Percentiles rank a stretch among this genome's conserved stretches.
phyloP scores from a whole-genome alignment of 2,113 vertebrate species.

The Bombycilla garrulus region DNA sequence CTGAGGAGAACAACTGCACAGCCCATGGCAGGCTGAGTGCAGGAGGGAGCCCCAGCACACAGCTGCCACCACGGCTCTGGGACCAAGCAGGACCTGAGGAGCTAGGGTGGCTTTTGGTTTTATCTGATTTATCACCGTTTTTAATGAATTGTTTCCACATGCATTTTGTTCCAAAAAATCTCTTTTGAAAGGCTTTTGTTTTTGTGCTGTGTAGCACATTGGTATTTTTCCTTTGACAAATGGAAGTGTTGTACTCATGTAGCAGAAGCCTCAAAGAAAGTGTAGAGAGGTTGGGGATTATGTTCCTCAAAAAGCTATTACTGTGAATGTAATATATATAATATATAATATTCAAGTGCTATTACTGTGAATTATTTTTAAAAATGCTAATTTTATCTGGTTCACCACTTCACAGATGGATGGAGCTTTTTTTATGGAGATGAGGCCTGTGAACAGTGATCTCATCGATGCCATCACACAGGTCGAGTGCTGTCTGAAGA shows the following conservation, averaged over 20 bases:
- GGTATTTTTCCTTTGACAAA: not conserved
- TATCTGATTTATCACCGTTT: not conserved
- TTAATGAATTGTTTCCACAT: not conserved
- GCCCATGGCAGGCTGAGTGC: rapidly evolving
- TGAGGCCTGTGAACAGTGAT: not conserved
- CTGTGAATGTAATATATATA: not conserved
- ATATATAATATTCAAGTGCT: not conserved
- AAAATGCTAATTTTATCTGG: not conserved
- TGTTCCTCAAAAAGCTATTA: not conserved
- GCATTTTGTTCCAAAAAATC: not conserved
- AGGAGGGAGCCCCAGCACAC: not conserved
- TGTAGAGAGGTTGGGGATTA: not conserved
- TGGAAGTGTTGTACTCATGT: rapidly evolving
- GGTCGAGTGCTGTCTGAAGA: not conserved
- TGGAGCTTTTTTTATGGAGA: not conserved
- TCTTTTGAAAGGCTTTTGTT: not conserved
- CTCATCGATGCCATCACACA: not conserved
- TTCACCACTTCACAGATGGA: not conserved
- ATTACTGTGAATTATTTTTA: not conserved
- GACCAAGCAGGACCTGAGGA: not conserved
- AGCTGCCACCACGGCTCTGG: not conserved
- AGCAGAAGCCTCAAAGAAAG: not conserved
- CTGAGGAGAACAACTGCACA: not conserved
- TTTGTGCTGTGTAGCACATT: not conserved
- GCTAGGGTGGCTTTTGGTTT: not conserved